Conservation (phyloP, 37 sponge, comb jelly and placozoan species). For the Axinella damicornis region DNA sequence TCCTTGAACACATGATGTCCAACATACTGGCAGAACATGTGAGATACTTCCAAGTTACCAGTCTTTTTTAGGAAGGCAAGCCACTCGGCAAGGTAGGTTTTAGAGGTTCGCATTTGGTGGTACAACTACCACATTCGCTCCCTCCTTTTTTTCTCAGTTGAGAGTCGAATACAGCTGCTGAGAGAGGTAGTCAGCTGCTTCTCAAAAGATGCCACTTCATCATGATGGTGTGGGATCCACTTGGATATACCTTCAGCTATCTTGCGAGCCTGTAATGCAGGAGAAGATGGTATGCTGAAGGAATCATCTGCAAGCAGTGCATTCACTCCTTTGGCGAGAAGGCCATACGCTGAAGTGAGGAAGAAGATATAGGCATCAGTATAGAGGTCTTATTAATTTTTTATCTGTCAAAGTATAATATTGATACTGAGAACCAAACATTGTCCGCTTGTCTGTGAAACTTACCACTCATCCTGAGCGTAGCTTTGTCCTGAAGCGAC, state of each 20-base stretch:
- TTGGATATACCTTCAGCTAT: not conserved
- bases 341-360: not conserved
- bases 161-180: not conserved
- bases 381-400: too few species aligned
- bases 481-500: too few species aligned
- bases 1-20: too few species aligned
- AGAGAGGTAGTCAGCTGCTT: not conserved
- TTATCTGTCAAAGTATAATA: too few species aligned
- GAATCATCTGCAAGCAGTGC: not conserved
- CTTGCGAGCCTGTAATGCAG: not conserved
- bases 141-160: not conserved
- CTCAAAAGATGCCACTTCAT: conserved; percentile 1
- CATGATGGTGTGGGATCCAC: conserved; percentile 17
- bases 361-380: not conserved
- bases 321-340: not conserved
- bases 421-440: too few species aligned
- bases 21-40: too few species aligned
- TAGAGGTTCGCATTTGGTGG: conserved; percentile 11
- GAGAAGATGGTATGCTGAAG: not conserved
- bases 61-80: not conserved
- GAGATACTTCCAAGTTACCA: not conserved
- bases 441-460: too few species aligned
- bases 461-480: too few species aligned
- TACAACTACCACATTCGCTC: conserved; percentile 12
- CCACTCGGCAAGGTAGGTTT: conserved; percentile 5